These are phyloP conservation scores for Conus canariensis DNA, from an alignment of 2,888 invertebrate genomes.

Conservation along the genomic window DNA sequence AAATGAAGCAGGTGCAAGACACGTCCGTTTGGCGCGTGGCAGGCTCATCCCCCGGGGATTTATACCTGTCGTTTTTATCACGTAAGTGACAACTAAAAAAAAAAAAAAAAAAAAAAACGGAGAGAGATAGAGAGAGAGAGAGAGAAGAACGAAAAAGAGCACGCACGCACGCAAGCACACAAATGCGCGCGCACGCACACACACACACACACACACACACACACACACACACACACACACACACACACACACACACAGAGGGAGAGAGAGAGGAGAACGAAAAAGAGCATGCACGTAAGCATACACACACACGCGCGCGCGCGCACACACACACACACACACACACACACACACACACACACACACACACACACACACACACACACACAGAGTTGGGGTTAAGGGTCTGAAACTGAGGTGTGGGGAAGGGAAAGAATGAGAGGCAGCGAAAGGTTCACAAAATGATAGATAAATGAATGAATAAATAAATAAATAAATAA, in stretches of 20 bases:
- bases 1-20: conserved; percentile 25
- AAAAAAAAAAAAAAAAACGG: not conserved
- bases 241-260: not conserved
- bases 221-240: not conserved
- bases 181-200: not conserved
- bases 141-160: not conserved
- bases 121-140: not conserved
- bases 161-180: not conserved
- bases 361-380: no score
- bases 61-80: conserved; percentile 11
- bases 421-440: no score
- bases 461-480: no score
- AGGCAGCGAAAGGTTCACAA: no score
- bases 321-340: no score
- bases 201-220: not conserved
- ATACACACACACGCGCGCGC: no score
- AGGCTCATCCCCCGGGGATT: not conserved
- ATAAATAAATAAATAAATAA: no score
- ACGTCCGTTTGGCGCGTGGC: not conserved
- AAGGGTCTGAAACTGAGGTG: no score
- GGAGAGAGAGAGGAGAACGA: not conserved
- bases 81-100: not conserved
- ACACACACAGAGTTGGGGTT: no score
- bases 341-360: no score
- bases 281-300: no score